These are phyloP conservation scores for Prochilodus magdalenae DNA, from an alignment of 2,113 vertebrate genomes.

Conservation along the genomic window DNA sequence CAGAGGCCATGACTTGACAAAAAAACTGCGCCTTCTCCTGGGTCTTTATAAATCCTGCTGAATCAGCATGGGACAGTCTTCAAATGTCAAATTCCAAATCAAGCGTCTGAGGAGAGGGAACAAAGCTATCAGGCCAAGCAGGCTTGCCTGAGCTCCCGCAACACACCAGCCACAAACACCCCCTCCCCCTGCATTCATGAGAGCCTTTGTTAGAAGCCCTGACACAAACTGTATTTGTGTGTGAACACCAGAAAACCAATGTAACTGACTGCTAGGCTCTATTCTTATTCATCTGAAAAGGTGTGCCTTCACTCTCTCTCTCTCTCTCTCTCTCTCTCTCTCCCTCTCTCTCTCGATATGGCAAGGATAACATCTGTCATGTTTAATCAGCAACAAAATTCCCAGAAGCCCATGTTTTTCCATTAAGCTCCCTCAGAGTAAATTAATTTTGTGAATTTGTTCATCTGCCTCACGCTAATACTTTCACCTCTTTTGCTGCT, in stretches of 20 bases:
- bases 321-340: slow-evolving; percentile 22
- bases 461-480: slow-evolving; percentile 51
- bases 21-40: slow-evolving; percentile 55
- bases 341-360: not conserved
- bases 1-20: slow-evolving; percentile 62
- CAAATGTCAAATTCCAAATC: slow-evolving; percentile 64
- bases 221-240: slow-evolving; percentile 23
- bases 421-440: slow-evolving; percentile 56
- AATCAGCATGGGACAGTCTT: slow-evolving; percentile 60
- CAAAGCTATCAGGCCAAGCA: slow-evolving; percentile 76
- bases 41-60: slow-evolving; percentile 54
- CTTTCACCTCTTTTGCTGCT: slow-evolving; percentile 1
- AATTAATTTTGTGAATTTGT: slow-evolving; percentile 60
- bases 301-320: too few relatives aligned
- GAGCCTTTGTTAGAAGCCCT: not conserved
- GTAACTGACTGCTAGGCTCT: not conserved
- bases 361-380: slow-evolving; percentile 59
- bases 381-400: slow-evolving; percentile 71
- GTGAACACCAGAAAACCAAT: not conserved
- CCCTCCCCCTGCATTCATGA: not conserved
- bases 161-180: not conserved
- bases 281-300: not conserved
- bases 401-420: slow-evolving; percentile 62
- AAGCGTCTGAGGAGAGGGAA: slow-evolving; percentile 63
- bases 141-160: slow-evolving; percentile 68